Evolutionary conservation across 2,113 vertebrate species (phyloP).

Genomic region (Cottus gobio): DNA sequence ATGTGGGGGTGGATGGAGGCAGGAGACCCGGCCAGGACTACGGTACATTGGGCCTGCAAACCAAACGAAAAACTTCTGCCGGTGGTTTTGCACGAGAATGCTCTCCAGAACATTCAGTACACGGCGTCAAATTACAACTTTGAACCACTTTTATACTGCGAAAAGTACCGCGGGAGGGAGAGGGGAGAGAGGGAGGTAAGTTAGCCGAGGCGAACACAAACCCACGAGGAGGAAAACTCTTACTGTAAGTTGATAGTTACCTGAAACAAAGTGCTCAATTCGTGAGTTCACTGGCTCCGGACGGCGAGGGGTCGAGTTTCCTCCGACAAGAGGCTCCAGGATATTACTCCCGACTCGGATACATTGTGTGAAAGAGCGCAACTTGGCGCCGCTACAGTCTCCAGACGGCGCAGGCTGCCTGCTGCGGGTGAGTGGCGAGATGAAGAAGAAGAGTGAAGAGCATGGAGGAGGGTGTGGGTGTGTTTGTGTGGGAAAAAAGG

Average conservation of each 20-base stretch:
- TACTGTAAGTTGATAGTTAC: constrained; percentile 48
- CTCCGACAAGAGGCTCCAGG: constrained; percentile 12
- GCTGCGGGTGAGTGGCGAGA: constrained; percentile 54
- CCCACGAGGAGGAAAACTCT: constrained; percentile 8
- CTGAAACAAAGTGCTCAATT: constrained; percentile 47
- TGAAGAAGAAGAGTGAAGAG: constrained; percentile 59
- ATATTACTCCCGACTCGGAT: constrained; percentile 42
- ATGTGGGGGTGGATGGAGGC: constrained; percentile 30
- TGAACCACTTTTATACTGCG: background rate
- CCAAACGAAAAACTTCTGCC: background rate
- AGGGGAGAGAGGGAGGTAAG: too few relatives aligned
- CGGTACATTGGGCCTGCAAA: constrained; percentile 1
- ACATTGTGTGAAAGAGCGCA: constrained; percentile 48
- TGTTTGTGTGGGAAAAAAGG: constrained; percentile 77
- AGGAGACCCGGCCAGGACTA: background rate
- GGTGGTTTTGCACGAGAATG: background rate
- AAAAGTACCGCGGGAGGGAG: constrained; percentile 1
- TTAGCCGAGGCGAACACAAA: background rate
- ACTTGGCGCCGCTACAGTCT: constrained; percentile 52
- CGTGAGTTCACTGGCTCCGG: constrained; percentile 2
- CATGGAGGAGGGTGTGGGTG: constrained; percentile 77
- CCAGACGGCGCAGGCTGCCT: constrained; percentile 54
- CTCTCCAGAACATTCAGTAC: background rate
- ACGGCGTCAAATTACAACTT: constrained; percentile 42
- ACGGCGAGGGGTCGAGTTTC: constrained; percentile 21